phyloP scores from a whole-genome alignment of 37 sponge, comb jelly and placozoan species.

The Agelas oroides region DNA sequence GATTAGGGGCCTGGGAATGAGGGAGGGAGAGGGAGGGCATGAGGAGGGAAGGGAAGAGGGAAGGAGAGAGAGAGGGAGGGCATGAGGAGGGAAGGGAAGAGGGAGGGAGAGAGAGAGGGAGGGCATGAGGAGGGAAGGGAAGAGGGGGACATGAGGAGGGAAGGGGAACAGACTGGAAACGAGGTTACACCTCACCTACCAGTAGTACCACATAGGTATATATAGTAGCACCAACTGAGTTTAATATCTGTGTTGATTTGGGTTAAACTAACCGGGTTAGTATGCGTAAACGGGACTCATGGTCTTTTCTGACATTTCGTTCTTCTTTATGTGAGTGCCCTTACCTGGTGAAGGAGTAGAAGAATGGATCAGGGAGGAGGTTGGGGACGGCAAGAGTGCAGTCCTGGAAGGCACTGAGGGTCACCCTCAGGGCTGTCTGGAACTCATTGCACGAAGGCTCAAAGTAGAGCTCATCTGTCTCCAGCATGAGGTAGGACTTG shows the following conservation, averaged over 20 bases:
- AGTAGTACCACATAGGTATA: too few species aligned
- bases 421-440: slow-evolving; percentile 57
- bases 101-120: too few species aligned
- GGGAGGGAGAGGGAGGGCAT: background rate
- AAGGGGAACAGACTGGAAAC: too few species aligned
- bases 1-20: slow-evolving; percentile 81
- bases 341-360: slow-evolving; percentile 93
- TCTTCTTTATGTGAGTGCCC: too few species aligned
- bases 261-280: too few species aligned
- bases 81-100: background rate
- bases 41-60: too few species aligned
- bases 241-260: too few species aligned
- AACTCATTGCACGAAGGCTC: slow-evolving; percentile 77
- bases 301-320: background rate
- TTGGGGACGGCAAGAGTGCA: slow-evolving; percentile 86
- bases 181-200: too few species aligned
- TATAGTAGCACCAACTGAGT: too few species aligned
- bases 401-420: slow-evolving; percentile 75
- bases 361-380: slow-evolving; percentile 82
- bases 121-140: background rate
- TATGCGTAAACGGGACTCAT: background rate
- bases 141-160: background rate
- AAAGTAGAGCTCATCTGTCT: slow-evolving; percentile 70
- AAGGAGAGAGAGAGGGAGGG: background rate
- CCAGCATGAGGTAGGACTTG: slow-evolving; percentile 79